A percentile compares a stretch with the other conserved stretches of the same genome.
These are phyloP conservation scores for Tokudaia tokunoshimensis DNA, from an alignment of 2,797 vertebrate species.

Conservation along the genomic window DNA sequence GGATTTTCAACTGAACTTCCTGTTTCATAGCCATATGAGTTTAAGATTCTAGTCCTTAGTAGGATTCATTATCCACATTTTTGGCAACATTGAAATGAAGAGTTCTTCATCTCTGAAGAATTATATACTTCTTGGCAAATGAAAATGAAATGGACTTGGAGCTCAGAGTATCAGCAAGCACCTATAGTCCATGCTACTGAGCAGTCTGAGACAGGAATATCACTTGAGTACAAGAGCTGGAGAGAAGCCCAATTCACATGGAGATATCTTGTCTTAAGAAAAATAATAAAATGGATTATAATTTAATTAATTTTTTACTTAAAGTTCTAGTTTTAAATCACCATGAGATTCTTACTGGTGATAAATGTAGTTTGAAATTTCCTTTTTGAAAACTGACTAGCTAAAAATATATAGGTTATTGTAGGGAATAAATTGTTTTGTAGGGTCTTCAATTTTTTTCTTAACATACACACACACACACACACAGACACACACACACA, in stretches of 20 bases:
- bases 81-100: constrained; percentile 16
- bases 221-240: background rate
- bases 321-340: constrained; percentile 29
- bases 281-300: constrained; percentile 20
- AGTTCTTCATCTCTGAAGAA: constrained; percentile 17
- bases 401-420: background rate
- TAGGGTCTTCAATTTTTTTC: background rate
- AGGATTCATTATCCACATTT: background rate
- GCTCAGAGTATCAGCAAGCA: background rate
- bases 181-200: background rate
- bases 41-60: background rate
- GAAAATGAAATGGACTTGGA: background rate
- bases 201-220: too few species aligned
- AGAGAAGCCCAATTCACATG: background rate
- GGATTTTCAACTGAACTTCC: background rate
- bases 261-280: background rate
- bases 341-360: background rate
- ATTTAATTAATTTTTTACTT: constrained; percentile 57
- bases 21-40: background rate
- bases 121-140: constrained; percentile 32
- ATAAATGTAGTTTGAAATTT: background rate
- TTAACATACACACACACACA: background rate
- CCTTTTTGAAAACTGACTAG: background rate
- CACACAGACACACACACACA: background rate
- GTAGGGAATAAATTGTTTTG: background rate